Evolutionary conservation across 2,888 invertebrate genomes (phyloP).

Genomic region (Mellilla xanthometata): DNA sequence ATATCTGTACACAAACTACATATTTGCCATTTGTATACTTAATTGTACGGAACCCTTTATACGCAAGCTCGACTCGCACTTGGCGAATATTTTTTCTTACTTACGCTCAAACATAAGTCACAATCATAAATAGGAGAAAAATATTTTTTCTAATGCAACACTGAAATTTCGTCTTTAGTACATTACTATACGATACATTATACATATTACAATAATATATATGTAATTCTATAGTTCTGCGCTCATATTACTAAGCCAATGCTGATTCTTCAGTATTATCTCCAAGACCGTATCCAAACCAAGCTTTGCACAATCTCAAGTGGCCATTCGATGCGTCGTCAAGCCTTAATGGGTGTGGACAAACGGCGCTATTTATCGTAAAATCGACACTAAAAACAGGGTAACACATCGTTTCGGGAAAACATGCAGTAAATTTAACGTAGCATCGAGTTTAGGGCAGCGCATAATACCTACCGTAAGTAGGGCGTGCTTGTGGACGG

Average conservation of each 20-base stretch:
- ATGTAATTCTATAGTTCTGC: no score
- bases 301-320: constrained; percentile 62
- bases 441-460: constrained; percentile 35
- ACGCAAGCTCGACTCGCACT: no score
- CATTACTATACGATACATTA: no score
- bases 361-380: constrained; percentile 75
- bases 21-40: no score
- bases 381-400: constrained; percentile 72
- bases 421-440: constrained; percentile 59
- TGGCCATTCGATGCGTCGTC: constrained; percentile 64
- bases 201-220: no score
- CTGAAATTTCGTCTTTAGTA: no score
- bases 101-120: no score
- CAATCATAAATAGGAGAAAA: no score
- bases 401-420: constrained; percentile 64
- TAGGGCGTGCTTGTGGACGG: constrained; percentile 8
- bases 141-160: no score
- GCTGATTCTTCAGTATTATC: background rate
- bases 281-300: constrained; percentile 25
- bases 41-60: no score
- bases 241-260: background rate
- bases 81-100: no score
- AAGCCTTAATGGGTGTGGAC: constrained; percentile 62
- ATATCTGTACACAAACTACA: no score
- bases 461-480: constrained; percentile 11